phyloP scores from a whole-genome alignment of 2,888 invertebrate genomes.

The Eupithecia pulchellata region DNA sequence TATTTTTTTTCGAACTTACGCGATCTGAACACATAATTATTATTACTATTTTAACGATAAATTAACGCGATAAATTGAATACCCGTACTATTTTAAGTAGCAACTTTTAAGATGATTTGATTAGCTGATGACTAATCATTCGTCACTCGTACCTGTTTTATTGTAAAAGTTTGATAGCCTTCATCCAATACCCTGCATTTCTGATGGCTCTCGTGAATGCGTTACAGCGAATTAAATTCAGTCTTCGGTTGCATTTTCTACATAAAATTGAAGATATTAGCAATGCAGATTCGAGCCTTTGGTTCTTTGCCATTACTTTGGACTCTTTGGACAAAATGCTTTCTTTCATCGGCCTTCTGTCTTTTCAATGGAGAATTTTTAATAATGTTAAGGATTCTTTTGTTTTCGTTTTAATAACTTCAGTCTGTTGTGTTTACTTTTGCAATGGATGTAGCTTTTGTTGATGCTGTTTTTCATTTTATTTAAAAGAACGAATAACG shows the following conservation, averaged over 20 bases:
- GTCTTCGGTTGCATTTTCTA: slow-evolving; percentile 71
- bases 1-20: too few species aligned
- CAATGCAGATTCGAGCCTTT: slow-evolving; percentile 69
- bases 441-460: background rate
- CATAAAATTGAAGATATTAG: slow-evolving; percentile 77
- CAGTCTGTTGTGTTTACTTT: background rate
- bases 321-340: slow-evolving; percentile 59
- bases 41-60: too few species aligned
- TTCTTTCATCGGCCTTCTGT: slow-evolving; percentile 59
- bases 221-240: slow-evolving; percentile 66
- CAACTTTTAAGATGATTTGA: background rate
- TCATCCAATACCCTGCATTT: background rate
- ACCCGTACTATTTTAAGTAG: too few species aligned
- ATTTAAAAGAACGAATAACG: background rate
- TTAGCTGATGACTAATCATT: too few species aligned
- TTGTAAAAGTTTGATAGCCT: background rate
- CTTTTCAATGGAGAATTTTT: slow-evolving; percentile 52
- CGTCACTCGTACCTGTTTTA: too few species aligned
- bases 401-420: slow-evolving; percentile 28
- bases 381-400: slow-evolving; percentile 35
- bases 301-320: slow-evolving; percentile 64
- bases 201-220: slow-evolving; percentile 50
- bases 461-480: background rate
- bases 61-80: too few species aligned
- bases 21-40: too few species aligned